Conservation (phyloP, 2,888 invertebrate genomes). For the Trissoscelio sp. region DNA sequence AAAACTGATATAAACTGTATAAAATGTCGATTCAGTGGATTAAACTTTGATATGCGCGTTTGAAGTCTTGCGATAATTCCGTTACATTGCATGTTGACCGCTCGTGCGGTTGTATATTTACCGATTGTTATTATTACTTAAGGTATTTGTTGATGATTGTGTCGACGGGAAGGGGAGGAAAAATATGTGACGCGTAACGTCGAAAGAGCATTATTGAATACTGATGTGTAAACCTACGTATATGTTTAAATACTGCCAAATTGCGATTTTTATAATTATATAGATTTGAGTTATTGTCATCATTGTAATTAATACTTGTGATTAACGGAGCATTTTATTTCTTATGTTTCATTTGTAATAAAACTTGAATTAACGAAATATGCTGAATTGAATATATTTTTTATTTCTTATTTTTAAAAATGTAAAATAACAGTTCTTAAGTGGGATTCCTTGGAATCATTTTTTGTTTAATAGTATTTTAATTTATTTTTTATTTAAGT, state of each 20-base stretch:
- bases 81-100: slow-evolving; percentile 22
- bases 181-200: slow-evolving; percentile 5
- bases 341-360: slow-evolving; percentile 42
- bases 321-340: slow-evolving; percentile 18
- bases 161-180: background rate
- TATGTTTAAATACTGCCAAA: slow-evolving; percentile 53
- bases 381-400: background rate
- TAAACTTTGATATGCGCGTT: slow-evolving; percentile 15
- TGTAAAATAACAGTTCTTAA: background rate
- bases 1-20: slow-evolving; percentile 25
- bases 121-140: slow-evolving; percentile 40
- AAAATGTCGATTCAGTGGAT: slow-evolving; percentile 35
- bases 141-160: slow-evolving; percentile 41
- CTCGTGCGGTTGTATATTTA: slow-evolving; percentile 44
- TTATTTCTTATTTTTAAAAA: background rate
- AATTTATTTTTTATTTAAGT: no score
- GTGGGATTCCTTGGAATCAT: no score
- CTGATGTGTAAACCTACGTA: slow-evolving; percentile 30
- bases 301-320: slow-evolving; percentile 32
- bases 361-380: slow-evolving; percentile 9
- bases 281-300: slow-evolving; percentile 14
- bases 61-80: slow-evolving; percentile 4
- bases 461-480: no score
- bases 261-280: slow-evolving; percentile 38
- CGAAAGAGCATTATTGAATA: slow-evolving; percentile 41